Evolutionary conservation across 92 coral and sea anemone genomes (phyloP), one percentile per base, ranked within the genome.

Genomic region (Zoanthus sociatus): DNA sequence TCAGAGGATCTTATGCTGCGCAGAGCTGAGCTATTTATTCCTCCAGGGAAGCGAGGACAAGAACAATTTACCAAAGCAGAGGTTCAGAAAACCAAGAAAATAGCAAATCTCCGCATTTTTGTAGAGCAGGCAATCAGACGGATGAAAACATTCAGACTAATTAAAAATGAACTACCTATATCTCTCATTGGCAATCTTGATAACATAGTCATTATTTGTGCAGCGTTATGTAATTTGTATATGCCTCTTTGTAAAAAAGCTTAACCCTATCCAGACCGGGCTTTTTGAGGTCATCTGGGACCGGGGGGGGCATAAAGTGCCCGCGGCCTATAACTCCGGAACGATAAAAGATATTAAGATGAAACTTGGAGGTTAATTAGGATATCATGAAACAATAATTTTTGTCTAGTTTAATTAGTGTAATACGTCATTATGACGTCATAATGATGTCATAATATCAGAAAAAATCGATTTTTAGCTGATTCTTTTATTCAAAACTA

Each of bases 111-210:
- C 9, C 67, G 92, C 76, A 91, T 88, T 77, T 91, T 89, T 91
- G 92, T 92, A 69, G 92, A 92, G 68, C 89, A 92, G 85, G 94
- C 93, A 63, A 92, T 92, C 73, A 92, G 94, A 79, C 82, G 89
- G 53, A 71, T 92, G 89, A 92, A 92, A 82, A 89, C 95, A 82
- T 92, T 92, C 87, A 55, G 89, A 48, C 51, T 90, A 73, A 89
- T 92, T 55, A 90, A 87, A 88, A 82, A 92, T 61, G 91, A 92
- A 78, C 92, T 90, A 89, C 92, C 94, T 78, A 88, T 92, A 75
- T 78, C 90, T 68, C 83, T 88, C 32, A 79, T 88, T 70, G 72
- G 66, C 46, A 78, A 81, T 33, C 48, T 88, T n/a, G 73, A 85
- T 85, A 78, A 78, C 83, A 78, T 78, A 26, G 58, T 78, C 55